These are phyloP conservation scores for Conomelus anceps DNA, from an alignment of 2,888 invertebrate species.

Conservation along the genomic window DNA sequence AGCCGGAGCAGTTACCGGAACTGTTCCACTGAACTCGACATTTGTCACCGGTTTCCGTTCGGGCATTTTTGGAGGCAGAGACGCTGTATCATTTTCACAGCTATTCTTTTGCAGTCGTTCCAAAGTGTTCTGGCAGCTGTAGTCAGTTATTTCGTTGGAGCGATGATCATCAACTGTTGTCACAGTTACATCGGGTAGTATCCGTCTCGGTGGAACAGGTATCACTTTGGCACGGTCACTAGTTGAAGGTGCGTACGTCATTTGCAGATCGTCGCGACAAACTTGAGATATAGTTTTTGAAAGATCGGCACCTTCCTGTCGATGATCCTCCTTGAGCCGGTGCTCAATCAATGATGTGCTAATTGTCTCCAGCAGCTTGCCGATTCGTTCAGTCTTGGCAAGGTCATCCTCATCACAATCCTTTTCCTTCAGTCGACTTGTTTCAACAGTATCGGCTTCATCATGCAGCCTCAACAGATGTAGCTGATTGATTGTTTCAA, in stretches of 20 bases:
- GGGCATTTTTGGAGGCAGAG: conserved; percentile 20
- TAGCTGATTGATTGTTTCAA: conserved; percentile 34
- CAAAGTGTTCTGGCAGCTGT: background rate
- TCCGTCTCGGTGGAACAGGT: conserved; percentile 19
- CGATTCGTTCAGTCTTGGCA: conserved; percentile 28
- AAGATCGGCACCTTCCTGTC: conserved; percentile 28
- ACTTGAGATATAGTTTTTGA: conserved; percentile 33
- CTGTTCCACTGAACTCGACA: conserved; percentile 17
- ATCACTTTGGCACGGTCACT: conserved; percentile 16
- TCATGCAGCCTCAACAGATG: conserved; percentile 32
- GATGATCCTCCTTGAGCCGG: conserved; percentile 17
- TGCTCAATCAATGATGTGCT: conserved; percentile 39
- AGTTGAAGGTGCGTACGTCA: conserved; percentile 21
- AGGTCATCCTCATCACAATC: conserved; percentile 18
- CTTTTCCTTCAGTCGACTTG: conserved; percentile 19
- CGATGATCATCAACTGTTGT: background rate
- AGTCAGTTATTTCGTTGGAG: background rate
- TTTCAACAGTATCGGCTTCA: conserved; percentile 17
- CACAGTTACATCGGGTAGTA: conserved; percentile 21
- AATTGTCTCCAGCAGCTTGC: conserved; percentile 41
- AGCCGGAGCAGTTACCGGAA: conserved; percentile 26
- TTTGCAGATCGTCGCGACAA: conserved; percentile 21
- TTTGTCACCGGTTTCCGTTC: conserved; percentile 22
- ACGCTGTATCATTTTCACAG: background rate
- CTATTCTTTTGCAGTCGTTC: background rate